Percentiles rank a stretch among this genome's conserved stretches.
Evolutionary conservation across 2,888 invertebrate genomes (phyloP).

Genomic region (Philereme transversata): DNA sequence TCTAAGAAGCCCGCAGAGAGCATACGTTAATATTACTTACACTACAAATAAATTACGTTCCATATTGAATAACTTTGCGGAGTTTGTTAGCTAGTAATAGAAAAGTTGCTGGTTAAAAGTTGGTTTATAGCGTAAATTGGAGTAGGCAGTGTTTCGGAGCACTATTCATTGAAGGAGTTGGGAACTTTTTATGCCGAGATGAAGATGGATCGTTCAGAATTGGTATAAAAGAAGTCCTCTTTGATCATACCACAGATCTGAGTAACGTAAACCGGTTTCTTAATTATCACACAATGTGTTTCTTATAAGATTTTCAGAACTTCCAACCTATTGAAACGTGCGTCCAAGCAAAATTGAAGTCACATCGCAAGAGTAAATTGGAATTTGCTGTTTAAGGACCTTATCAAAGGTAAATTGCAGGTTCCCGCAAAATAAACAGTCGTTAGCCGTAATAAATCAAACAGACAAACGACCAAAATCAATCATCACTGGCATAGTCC

Average conservation of each 20-base stretch:
- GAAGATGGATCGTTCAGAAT: too few species aligned
- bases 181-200: too few species aligned
- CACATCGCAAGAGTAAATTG: too few species aligned
- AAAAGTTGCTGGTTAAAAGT: constrained; percentile 17
- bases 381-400: background rate
- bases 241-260: too few species aligned
- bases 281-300: too few species aligned
- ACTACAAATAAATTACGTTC: constrained; percentile 64
- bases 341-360: too few species aligned
- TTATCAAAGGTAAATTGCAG: constrained; percentile 2
- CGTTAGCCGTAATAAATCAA: constrained; percentile 53
- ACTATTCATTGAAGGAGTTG: background rate
- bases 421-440: constrained; percentile 29
- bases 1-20: constrained; percentile 55
- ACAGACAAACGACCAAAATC: constrained; percentile 52
- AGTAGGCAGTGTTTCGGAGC: background rate
- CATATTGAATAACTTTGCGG: constrained; percentile 57
- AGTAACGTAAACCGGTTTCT: too few species aligned
- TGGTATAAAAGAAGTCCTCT: too few species aligned
- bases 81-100: constrained; percentile 40
- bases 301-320: too few species aligned
- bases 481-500: constrained; percentile 52
- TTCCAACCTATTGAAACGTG: too few species aligned
- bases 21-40: constrained; percentile 72
- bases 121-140: background rate